Conservation (phyloP, 1,140 invertebrate species). For the Aphaenogaster floridana region DNA sequence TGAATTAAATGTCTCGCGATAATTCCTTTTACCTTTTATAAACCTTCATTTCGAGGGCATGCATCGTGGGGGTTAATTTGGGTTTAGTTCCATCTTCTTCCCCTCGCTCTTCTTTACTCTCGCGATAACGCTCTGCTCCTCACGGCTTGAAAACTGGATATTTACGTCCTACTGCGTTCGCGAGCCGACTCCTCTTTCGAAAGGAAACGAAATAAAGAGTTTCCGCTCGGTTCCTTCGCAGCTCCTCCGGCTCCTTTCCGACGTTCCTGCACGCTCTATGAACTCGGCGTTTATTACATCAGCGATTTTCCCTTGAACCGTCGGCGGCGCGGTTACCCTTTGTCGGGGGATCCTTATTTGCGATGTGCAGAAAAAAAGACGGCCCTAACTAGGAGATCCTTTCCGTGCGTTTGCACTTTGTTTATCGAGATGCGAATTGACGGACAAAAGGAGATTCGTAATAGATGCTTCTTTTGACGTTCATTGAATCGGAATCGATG, state of each 20-base stretch:
- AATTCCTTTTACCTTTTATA: slow-evolving; percentile 5
- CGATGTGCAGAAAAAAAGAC: slow-evolving; percentile 19
- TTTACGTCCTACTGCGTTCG: slow-evolving; percentile 34
- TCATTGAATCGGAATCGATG: neutral
- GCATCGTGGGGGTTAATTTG: slow-evolving; percentile 26
- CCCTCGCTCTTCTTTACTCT: neutral
- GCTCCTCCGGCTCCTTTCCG: slow-evolving; percentile 39
- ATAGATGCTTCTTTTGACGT: neutral
- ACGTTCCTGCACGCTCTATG: slow-evolving; percentile 48
- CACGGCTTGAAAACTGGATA: slow-evolving; percentile 37
- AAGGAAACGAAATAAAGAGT: slow-evolving; percentile 54
- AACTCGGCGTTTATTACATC: slow-evolving; percentile 46
- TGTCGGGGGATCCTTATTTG: slow-evolving; percentile 27
- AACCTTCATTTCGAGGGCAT: slow-evolving; percentile 2
- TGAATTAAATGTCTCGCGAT: slow-evolving; percentile 46
- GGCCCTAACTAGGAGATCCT: slow-evolving; percentile 24
- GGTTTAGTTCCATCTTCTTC: neutral
- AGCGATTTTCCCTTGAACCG: slow-evolving; percentile 42
- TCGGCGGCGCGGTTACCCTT: neutral
- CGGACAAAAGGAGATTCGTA: neutral
- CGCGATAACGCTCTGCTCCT: neutral
- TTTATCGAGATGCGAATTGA: slow-evolving; percentile 27
- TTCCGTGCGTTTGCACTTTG: slow-evolving; percentile 14
- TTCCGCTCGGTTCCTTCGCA: slow-evolving; percentile 39
- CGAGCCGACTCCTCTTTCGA: slow-evolving; percentile 20